A percentile compares a stretch with the other conserved stretches of the same genome.
phyloP scores from a whole-genome alignment of 2,797 vertebrate species.

The Pelodytes ibericus region DNA sequence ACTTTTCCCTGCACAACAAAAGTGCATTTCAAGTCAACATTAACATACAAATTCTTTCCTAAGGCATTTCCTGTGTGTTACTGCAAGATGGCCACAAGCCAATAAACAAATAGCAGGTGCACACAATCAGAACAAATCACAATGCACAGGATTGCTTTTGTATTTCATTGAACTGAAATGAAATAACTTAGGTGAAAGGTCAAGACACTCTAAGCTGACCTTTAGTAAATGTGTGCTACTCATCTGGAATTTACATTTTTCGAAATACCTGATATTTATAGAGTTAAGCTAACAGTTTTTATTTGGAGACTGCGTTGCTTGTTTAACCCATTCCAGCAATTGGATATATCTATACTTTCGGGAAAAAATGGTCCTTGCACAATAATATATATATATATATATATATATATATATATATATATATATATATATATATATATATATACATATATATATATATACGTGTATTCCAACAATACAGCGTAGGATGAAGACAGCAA shows the following conservation, averaged over 20 bases:
- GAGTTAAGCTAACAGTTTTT: background rate
- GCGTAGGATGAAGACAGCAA: too few species aligned
- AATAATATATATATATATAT: too few species aligned
- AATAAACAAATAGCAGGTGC: slow-evolving; percentile 28
- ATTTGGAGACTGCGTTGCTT: too few species aligned
- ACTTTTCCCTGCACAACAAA: background rate
- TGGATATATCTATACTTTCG: too few species aligned
- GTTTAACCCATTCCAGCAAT: too few species aligned
- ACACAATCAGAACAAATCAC: slow-evolving; percentile 21
- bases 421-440: background rate
- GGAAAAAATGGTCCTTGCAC: too few species aligned
- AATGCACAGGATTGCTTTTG: background rate
- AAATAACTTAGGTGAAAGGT: slow-evolving; percentile 24
- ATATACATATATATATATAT: too few species aligned
- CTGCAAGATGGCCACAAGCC: background rate
- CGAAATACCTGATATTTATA: background rate
- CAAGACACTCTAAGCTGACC: background rate
- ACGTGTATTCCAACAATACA: too few species aligned
- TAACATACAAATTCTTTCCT: slow-evolving; percentile 2
- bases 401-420: too few species aligned
- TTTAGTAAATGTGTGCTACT: slow-evolving; percentile 6
- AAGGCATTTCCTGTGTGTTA: slow-evolving; percentile 11
- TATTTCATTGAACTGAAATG: background rate
- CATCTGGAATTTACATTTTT: slow-evolving; percentile 4
- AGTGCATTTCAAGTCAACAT: background rate